Conservation (phyloP, 2,113 vertebrate genomes). For the Brienomyrus longianalis region DNA sequence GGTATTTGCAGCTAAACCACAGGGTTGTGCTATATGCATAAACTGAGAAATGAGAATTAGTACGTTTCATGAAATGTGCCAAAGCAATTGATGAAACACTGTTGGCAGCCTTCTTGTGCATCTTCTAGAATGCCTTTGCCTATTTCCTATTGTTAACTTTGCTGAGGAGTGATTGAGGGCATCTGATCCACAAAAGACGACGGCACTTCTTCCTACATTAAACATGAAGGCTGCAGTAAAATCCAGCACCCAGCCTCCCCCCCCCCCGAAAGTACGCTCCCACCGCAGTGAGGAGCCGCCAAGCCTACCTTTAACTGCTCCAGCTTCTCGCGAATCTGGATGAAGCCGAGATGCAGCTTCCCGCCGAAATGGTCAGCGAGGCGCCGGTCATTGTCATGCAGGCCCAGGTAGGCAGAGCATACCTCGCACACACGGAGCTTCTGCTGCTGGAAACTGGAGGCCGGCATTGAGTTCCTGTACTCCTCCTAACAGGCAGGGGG, state of each 20-base stretch:
- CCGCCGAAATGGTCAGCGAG: slow-evolving; percentile 97
- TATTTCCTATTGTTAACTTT: not conserved
- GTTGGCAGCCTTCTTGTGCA: not conserved
- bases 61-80: not conserved
- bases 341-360: slow-evolving; percentile 96
- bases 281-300: not conserved
- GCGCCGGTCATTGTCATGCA: slow-evolving; percentile 95
- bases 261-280: too few relatives aligned
- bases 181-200: not conserved
- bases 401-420: slow-evolving; percentile 93
- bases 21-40: not conserved
- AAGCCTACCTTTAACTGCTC: slow-evolving; percentile 78
- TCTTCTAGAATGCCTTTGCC: not conserved
- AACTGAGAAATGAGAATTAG: not conserved
- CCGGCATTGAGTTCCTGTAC: slow-evolving; percentile 97
- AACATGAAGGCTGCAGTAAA: not conserved
- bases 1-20: not conserved
- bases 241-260: not conserved
- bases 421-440: slow-evolving; percentile 96
- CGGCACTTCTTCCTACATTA: not conserved
- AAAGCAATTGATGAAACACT: not conserved
- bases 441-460: slow-evolving; percentile 96
- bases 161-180: not conserved
- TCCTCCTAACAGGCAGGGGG: slow-evolving; percentile 69
- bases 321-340: slow-evolving; percentile 95